Percentiles rank a stretch among this genome's conserved stretches.
Conservation (phyloP, 1,140 invertebrate genomes). For the Drosophila pandora region DNA sequence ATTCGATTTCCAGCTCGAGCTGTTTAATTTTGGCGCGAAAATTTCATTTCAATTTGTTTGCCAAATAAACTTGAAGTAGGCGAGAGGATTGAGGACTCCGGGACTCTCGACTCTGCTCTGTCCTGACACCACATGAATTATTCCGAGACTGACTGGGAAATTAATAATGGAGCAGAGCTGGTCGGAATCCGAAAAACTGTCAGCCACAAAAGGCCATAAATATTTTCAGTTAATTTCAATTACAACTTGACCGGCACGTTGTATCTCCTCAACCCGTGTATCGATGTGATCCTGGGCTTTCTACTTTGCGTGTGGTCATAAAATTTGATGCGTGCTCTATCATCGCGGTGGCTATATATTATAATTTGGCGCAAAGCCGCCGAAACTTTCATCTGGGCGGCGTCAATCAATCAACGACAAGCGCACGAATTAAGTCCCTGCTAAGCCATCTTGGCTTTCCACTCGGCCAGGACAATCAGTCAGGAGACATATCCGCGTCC, state of each 20-base stretch:
- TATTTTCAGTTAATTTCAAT: slow-evolving; percentile 79
- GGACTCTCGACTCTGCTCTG: background rate
- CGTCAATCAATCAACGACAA: slow-evolving; percentile 81
- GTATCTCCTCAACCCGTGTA: background rate
- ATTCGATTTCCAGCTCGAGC: slow-evolving; percentile 36
- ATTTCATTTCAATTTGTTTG: slow-evolving; percentile 54
- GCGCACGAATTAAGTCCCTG: slow-evolving; percentile 74
- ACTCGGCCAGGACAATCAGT: slow-evolving; percentile 68
- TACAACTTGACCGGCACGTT: slow-evolving; percentile 57
- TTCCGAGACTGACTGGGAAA: slow-evolving; percentile 33
- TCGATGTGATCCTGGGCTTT: background rate
- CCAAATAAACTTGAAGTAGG: slow-evolving; percentile 25
- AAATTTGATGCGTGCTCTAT: slow-evolving; percentile 76
- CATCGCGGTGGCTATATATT: slow-evolving; percentile 60
- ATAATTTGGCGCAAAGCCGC: slow-evolving; percentile 76
- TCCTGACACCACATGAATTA: slow-evolving; percentile 51
- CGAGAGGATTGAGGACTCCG: background rate
- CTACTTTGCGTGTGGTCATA: slow-evolving; percentile 50
- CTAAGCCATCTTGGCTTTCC: slow-evolving; percentile 48
- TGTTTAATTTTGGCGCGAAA: slow-evolving; percentile 67
- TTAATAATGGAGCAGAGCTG: slow-evolving; percentile 42
- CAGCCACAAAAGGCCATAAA: slow-evolving; percentile 66
- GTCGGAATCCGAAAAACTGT: slow-evolving; percentile 26
- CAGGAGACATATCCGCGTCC: slow-evolving; percentile 29
- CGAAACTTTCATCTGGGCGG: slow-evolving; percentile 70